A percentile compares a stretch with the other conserved stretches of the same genome.
Conservation (phyloP, 2,797 vertebrate species). For the Bradypodion ventrale region DNA sequence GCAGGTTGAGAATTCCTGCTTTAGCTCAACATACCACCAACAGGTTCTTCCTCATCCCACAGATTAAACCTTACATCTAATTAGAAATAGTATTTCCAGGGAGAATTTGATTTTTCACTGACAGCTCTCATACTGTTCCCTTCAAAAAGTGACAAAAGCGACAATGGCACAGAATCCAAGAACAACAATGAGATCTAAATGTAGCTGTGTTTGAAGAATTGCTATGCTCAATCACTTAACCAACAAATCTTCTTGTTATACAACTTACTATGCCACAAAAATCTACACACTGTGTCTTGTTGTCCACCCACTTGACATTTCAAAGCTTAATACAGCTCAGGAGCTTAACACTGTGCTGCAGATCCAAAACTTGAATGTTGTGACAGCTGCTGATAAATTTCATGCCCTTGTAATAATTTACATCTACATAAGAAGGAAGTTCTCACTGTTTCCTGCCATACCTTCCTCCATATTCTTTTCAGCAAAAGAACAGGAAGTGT, state of each 20-base stretch:
- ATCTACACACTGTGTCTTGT: constrained; percentile 35
- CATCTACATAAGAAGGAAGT: constrained; percentile 1
- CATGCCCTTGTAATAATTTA: constrained; percentile 40
- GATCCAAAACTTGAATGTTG: constrained; percentile 43
- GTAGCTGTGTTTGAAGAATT: constrained; percentile 11
- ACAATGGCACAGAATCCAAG: constrained; percentile 53
- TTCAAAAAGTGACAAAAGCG: constrained; percentile 32
- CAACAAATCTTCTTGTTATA: constrained; percentile 44
- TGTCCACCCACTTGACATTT: constrained; percentile 40
- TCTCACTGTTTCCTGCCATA: neutral
- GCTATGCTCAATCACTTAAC: constrained; percentile 34
- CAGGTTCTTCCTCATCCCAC: constrained; percentile 5
- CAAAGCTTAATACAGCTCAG: neutral
- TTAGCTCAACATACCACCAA: neutral
- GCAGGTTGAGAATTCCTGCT: too few species aligned
- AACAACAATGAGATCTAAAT: constrained; percentile 35
- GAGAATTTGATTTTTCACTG: constrained; percentile 23
- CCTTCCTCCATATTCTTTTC: constrained; percentile 43
- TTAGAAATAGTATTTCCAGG: constrained; percentile 47
- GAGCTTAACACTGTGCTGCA: neutral
- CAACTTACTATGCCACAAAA: constrained; percentile 51
- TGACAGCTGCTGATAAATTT: constrained; percentile 25
- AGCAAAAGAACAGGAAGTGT: neutral
- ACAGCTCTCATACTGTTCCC: constrained; percentile 45
- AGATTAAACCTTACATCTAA: constrained; percentile 47